These are phyloP conservation scores for Laupala kohalensis DNA, from an alignment of 1,140 invertebrate species.

Conservation along the genomic window DNA sequence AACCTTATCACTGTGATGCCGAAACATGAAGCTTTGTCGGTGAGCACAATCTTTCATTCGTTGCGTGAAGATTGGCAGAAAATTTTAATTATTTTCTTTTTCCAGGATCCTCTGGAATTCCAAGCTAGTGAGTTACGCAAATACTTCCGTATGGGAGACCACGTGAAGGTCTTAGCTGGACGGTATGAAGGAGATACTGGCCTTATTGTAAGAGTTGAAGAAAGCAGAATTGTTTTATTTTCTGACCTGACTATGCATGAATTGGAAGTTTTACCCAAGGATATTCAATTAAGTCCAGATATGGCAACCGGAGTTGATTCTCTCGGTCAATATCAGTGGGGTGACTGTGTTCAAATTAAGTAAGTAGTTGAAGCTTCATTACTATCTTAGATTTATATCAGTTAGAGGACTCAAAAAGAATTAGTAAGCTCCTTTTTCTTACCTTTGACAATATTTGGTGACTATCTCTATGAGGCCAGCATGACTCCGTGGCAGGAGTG, in stretches of 20 bases:
- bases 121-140: constrained; percentile 83
- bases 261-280: constrained; percentile 72
- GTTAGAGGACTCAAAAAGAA: no score
- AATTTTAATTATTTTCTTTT: constrained; percentile 10
- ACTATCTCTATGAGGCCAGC: no score
- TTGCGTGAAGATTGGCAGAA: no score
- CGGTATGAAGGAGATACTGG: constrained; percentile 95
- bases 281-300: constrained; percentile 89
- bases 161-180: constrained; percentile 90
- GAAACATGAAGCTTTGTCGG: constrained; percentile 88
- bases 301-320: constrained; percentile 97
- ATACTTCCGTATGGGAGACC: constrained; percentile 91
- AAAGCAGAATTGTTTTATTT: constrained; percentile 81
- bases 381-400: not conserved
- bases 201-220: constrained; percentile 86
- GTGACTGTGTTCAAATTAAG: constrained; percentile 90
- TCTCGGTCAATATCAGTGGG: constrained; percentile 95
- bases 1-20: constrained; percentile 93
- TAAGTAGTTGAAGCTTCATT: constrained; percentile 31
- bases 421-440: no score
- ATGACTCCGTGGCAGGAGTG: no score
- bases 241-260: constrained; percentile 97
- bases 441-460: no score
- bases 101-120: constrained; percentile 75
- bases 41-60: constrained; percentile 26